A percentile compares a stretch with the other conserved stretches of the same genome.
Evolutionary conservation across 2,888 invertebrate genomes (phyloP).

Genomic region (Tipula confusa): DNA sequence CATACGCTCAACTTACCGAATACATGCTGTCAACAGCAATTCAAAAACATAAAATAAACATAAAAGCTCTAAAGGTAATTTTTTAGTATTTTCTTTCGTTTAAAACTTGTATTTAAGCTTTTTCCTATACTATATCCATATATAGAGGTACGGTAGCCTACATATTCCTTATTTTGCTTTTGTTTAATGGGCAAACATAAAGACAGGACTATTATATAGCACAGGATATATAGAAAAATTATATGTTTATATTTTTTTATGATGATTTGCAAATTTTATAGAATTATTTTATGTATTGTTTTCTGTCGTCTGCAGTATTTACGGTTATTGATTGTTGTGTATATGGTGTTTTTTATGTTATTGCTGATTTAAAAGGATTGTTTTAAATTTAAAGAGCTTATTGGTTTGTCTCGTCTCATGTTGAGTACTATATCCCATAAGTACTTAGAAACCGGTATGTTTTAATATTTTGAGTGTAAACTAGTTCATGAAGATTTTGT

Average conservation of each 20-base stretch:
- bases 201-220: not conserved
- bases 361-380: not conserved
- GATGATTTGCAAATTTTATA: not conserved
- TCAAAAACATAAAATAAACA: constrained; percentile 6
- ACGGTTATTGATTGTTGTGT: not conserved
- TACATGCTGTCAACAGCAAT: constrained; percentile 25
- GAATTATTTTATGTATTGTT: not conserved
- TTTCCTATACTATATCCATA: not conserved
- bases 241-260: not conserved
- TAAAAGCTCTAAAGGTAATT: constrained; percentile 20
- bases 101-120: not conserved
- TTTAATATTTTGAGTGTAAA: too few species aligned
- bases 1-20: not conserved
- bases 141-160: too few species aligned
- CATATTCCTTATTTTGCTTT: not conserved
- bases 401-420: too few species aligned
- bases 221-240: not conserved
- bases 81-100: constrained; percentile 9
- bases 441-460: too few species aligned
- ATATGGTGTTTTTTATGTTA: not conserved
- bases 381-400: not conserved
- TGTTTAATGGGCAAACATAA: not conserved
- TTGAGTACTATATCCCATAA: too few species aligned
- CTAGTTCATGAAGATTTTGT: too few species aligned
- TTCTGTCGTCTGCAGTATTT: not conserved